Base-by-base conservation (phyloP, 2,113 vertebrate genomes). In the Tenebrosternarchus preto region DNA sequence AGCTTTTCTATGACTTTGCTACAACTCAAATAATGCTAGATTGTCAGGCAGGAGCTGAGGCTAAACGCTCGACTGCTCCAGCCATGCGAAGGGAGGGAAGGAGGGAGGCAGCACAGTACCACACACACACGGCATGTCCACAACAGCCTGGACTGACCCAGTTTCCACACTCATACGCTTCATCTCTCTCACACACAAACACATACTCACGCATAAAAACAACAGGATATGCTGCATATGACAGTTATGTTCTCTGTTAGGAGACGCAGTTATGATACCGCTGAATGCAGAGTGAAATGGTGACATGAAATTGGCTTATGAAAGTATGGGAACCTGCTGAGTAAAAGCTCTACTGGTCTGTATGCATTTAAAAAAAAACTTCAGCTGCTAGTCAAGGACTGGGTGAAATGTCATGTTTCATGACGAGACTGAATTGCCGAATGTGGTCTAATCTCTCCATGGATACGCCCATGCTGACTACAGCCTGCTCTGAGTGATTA, bases 401-500 rank as follows among this genome's bases (percentile, higher is more conserved):
- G 31, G 64, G 27, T 67, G 31, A 66, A 8, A 64, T 25, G 60
- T 27, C 60, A 15, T 16, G 24, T 64, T 29, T 31, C 61, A 19
- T 9, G 63, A 33, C 6, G 63, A n/a, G 29, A 7, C 29, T 64
- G 59, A 9, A 25, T 61, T 24, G 15, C 59, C 12, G 59, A 2
- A 27, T 64, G 25, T 1, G 11, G 59, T 64, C 25, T 29, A 15
- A 63, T 27, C 61, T 63, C 61, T 66, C 64, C 20, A 36, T 36
- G 20, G 31, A n/a, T 22, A 39, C 64, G 11, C 19, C 33, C 17
- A 29, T 36, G 5, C 63, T 17, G 9, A 29, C 29, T n/a, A n/a
- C n/a, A n/a, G n/a, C n/a, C n/a, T n/a, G 27, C 61, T 64, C 61
- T 64, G 3, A 33, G 29, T 67, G 2, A 63, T 81, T 83, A 92